A percentile compares a stretch with the other conserved stretches of the same genome.
These are phyloP conservation scores for Caradrina clavipalpis DNA, from an alignment of 2,888 invertebrate species.

Conservation along the genomic window DNA sequence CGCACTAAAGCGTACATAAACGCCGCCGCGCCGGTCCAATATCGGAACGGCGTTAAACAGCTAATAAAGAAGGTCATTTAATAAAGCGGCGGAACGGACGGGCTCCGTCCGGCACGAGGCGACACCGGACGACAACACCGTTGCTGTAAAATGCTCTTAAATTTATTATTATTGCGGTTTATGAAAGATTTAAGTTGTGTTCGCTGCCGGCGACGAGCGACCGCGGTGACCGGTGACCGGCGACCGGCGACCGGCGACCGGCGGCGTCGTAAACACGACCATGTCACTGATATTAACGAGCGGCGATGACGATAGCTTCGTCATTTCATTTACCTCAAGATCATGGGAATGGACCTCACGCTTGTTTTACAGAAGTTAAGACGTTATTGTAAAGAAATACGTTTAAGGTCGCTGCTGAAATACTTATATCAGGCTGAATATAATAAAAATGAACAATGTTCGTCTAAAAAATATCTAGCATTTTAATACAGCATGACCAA, in stretches of 20 bases:
- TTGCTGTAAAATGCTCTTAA: conserved; percentile 58
- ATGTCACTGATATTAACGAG: conserved; percentile 36
- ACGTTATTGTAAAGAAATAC: conserved; percentile 23
- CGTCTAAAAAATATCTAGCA: too few relatives aligned
- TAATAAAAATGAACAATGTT: background rate
- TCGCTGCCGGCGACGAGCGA: conserved; percentile 19
- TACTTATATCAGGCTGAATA: background rate
- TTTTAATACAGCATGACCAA: too few relatives aligned
- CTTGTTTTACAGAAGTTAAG: conserved; percentile 24
- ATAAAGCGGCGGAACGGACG: conserved; percentile 59
- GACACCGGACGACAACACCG: conserved; percentile 56
- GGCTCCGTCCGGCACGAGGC: conserved; percentile 58
- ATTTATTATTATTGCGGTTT: conserved; percentile 67
- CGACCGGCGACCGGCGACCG: background rate
- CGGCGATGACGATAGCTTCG: conserved; percentile 23
- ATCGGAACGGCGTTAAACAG: conserved; percentile 65
- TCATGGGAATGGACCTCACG: conserved; percentile 29
- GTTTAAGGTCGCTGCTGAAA: background rate
- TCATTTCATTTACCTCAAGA: conserved; percentile 37
- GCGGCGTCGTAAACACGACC: conserved; percentile 20
- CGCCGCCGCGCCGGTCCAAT: conserved; percentile 54
- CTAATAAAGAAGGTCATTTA: conserved; percentile 67
- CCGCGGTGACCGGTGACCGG: background rate
- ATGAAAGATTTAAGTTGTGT: conserved; percentile 56
- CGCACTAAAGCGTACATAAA: conserved; percentile 61